These are phyloP conservation scores for Neodontobutis hainanensis DNA, from an alignment of 2,113 vertebrate genomes.

Conservation along the genomic window DNA sequence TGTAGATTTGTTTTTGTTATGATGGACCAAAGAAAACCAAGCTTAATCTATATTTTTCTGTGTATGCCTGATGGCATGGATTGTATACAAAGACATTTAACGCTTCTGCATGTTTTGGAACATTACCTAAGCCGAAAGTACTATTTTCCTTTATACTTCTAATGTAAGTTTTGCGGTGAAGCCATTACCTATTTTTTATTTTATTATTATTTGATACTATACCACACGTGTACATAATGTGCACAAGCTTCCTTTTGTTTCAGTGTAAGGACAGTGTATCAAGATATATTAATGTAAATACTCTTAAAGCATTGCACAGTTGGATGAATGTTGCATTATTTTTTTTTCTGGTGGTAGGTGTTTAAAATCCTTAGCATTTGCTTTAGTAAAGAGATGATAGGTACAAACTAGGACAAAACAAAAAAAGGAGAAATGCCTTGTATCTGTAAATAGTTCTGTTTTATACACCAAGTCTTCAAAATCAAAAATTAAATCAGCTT, in stretches of 20 bases:
- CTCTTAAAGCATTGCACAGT: background rate
- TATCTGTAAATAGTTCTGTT: too few species aligned
- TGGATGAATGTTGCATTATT: background rate
- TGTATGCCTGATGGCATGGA: slow-evolving; percentile 18
- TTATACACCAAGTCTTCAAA: too few species aligned
- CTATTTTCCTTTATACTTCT: slow-evolving; percentile 5
- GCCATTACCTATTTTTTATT: too few species aligned
- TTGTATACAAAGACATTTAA: slow-evolving; percentile 5
- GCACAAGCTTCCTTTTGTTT: background rate
- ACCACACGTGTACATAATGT: too few species aligned
- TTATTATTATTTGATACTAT: too few species aligned
- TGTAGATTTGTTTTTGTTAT: slow-evolving; percentile 15
- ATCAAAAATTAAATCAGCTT: too few species aligned
- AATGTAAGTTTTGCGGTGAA: background rate
- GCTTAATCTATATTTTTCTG: slow-evolving; percentile 4
- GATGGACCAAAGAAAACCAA: slow-evolving; percentile 33
- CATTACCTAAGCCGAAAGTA: background rate
- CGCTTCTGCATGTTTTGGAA: background rate
- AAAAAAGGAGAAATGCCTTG: too few species aligned
- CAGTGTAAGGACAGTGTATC: background rate
- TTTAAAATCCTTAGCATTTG: too few species aligned
- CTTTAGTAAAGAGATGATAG: background rate
- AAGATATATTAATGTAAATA: slow-evolving; percentile 1
- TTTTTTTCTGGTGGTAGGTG: background rate
- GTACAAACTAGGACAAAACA: too few species aligned